Evolutionary conservation across 30 jellyfish, hydroid and myxozoan genomes (phyloP).

Genomic region (Phacellophora camtschatica): DNA sequence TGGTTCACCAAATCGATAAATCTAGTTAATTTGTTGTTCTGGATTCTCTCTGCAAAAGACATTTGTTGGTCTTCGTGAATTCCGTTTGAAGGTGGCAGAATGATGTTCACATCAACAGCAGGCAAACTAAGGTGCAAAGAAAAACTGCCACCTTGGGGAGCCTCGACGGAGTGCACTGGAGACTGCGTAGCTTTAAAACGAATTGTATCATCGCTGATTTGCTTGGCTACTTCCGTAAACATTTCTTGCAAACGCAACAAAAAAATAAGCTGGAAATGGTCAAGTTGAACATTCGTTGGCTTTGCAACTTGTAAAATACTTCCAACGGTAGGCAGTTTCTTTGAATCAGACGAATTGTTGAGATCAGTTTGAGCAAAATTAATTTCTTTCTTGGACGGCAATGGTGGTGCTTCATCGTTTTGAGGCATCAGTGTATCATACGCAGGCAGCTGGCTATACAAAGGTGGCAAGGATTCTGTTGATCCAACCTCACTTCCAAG

Average conservation of each 20-base stretch:
- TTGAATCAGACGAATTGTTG: not conserved
- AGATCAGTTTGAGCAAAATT: not conserved
- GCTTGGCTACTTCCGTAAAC: conserved; percentile 58
- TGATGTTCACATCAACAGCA: conserved; percentile 60
- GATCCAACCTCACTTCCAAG: not conserved
- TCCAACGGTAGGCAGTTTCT: conserved; percentile 58
- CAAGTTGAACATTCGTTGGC: conserved; percentile 78
- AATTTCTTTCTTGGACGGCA: not conserved
- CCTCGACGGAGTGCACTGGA: conserved; percentile 14
- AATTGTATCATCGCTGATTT: conserved; percentile 58
- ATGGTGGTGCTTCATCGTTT: conserved; percentile 29
- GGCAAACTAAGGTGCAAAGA: conserved; percentile 69
- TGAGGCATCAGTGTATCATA: not conserved
- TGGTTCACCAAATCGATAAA: not conserved
- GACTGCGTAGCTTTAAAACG: conserved; percentile 35
- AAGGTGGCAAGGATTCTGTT: conserved; percentile 16
- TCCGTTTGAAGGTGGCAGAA: conserved; percentile 75
- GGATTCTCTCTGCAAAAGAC: conserved; percentile 40
- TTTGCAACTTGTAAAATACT: conserved; percentile 58
- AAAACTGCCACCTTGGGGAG: not conserved
- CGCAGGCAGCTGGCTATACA: conserved; percentile 32
- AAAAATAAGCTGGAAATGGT: conserved; percentile 89
- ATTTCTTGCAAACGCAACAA: conserved; percentile 83
- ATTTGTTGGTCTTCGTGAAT: conserved; percentile 51
- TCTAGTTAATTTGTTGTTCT: conserved; percentile 23